Percentiles rank a stretch among this genome's conserved stretches.
Conservation (phyloP, 30 jellyfish, hydroid and myxozoan genomes). For the Mastigias papua region DNA sequence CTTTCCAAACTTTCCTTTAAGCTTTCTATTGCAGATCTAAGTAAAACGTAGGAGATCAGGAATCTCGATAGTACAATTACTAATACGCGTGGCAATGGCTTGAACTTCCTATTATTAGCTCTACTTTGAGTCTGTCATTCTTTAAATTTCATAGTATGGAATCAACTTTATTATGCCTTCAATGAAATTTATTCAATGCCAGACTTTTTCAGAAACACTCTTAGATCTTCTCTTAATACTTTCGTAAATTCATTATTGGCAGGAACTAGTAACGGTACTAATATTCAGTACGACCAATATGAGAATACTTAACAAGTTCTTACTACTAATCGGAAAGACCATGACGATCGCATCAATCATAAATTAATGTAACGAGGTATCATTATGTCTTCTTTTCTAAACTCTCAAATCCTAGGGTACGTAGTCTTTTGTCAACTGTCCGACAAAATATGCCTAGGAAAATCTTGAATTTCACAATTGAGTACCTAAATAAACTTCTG, state of each 20-base stretch:
- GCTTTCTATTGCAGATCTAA: no score
- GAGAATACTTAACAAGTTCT: background rate
- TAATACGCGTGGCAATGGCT: background rate
- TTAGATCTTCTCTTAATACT: background rate
- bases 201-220: background rate
- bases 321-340: background rate
- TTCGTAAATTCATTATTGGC: background rate
- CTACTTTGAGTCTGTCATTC: background rate
- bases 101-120: background rate
- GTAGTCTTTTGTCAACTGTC: background rate
- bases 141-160: background rate
- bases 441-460: no score
- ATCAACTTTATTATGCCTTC: background rate
- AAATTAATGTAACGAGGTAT: background rate
- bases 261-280: background rate
- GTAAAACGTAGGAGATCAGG: no score
- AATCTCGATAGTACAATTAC: no score
- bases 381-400: background rate
- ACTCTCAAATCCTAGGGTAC: background rate
- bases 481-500: background rate
- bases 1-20: no score
- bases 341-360: background rate
- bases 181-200: background rate
- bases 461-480: background rate
- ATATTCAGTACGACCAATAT: background rate